Percentiles rank a stretch among this genome's conserved stretches.
phyloP scores from a whole-genome alignment of 2,888 invertebrate species.

The Anagyrus pseudococci region DNA sequence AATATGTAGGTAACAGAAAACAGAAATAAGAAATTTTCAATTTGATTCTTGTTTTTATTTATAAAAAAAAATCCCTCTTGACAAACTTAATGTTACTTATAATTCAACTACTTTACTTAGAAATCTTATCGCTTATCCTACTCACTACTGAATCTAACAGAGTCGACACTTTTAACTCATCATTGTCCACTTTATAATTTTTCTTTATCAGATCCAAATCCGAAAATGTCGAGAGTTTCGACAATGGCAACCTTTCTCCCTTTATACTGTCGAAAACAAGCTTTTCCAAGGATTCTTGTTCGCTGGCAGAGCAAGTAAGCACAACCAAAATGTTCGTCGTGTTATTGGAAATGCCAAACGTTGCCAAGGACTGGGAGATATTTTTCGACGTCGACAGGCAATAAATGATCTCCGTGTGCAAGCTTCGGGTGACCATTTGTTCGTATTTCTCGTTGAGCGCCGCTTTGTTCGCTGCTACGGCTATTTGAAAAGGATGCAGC shows the following conservation, averaged over 20 bases:
- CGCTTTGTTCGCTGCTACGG: slow-evolving; percentile 74
- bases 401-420: slow-evolving; percentile 73
- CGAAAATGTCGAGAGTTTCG: slow-evolving; percentile 62
- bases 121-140: slow-evolving; percentile 73
- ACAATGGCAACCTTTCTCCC: slow-evolving; percentile 65
- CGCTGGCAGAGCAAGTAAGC: slow-evolving; percentile 55
- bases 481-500: slow-evolving; percentile 69
- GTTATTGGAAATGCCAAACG: slow-evolving; percentile 68
- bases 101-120: slow-evolving; percentile 53
- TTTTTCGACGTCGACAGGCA: slow-evolving; percentile 74
- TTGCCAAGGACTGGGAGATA: slow-evolving; percentile 72
- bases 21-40: slow-evolving; percentile 40
- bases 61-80: slow-evolving; percentile 22
- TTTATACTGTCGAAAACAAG: slow-evolving; percentile 64
- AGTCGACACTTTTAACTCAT: slow-evolving; percentile 60
- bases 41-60: slow-evolving; percentile 34
- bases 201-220: slow-evolving; percentile 66
- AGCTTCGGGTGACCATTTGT: slow-evolving; percentile 67
- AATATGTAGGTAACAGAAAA: slow-evolving; percentile 39
- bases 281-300: slow-evolving; percentile 45
- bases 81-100: background rate
- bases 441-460: slow-evolving; percentile 63
- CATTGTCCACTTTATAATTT: slow-evolving; percentile 68
- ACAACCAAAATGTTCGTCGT: slow-evolving; percentile 64
- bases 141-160: slow-evolving; percentile 70